Percentiles rank a stretch among this genome's conserved stretches.
phyloP scores from a whole-genome alignment of 2,888 invertebrate species.

The Oscheius sp. region DNA sequence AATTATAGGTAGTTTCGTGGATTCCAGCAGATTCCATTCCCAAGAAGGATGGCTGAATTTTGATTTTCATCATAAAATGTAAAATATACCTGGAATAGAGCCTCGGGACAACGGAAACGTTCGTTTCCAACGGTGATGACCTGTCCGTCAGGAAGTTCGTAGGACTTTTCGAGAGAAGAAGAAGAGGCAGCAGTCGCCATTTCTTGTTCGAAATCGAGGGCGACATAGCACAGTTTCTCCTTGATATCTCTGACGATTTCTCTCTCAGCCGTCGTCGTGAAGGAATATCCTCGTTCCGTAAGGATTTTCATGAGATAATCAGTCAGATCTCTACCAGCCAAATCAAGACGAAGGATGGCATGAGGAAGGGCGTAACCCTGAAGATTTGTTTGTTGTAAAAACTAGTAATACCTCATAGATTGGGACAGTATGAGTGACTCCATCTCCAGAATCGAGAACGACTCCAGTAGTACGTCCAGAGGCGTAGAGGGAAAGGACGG shows the following conservation, averaged over 20 bases:
- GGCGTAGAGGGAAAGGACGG: constrained; percentile 89
- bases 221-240: constrained; percentile 97
- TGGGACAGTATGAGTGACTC: constrained; percentile 81
- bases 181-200: constrained; percentile 90
- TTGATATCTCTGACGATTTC: constrained; percentile 91
- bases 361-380: constrained; percentile 76
- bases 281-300: constrained; percentile 73
- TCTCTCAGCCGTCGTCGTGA: constrained; percentile 73
- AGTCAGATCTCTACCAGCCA: constrained; percentile 74
- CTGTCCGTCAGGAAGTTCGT: constrained; percentile 88
- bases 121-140: constrained; percentile 75
- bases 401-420: no score
- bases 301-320: constrained; percentile 76
- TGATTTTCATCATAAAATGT: no score
- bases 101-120: constrained; percentile 87
- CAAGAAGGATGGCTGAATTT: constrained; percentile 79
- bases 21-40: constrained; percentile 73
- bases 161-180: constrained; percentile 88
- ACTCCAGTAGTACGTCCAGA: constrained; percentile 74
- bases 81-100: constrained; percentile 88
- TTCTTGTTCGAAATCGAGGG: constrained; percentile 96
- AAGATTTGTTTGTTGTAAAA: no score
- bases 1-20: constrained; percentile 78
- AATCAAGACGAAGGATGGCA: constrained; percentile 74
- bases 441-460: constrained; percentile 89